A percentile compares a stretch with the other conserved stretches of the same genome.
Conservation (phyloP, 2,797 vertebrate species). For the Botia kubotai region DNA sequence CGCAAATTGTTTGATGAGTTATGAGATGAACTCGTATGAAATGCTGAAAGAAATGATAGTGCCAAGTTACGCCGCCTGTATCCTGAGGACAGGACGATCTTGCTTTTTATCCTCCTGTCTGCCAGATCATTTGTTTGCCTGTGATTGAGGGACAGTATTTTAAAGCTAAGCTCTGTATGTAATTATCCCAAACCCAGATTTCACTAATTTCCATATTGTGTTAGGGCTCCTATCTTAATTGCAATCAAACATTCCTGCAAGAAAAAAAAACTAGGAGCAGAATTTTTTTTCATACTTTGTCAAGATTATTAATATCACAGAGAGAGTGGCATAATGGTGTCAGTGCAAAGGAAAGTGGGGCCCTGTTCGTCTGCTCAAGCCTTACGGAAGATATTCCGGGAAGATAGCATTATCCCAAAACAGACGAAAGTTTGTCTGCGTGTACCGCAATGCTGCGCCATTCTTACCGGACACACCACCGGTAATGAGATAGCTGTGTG, state of each 20-base stretch:
- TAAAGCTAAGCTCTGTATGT: slow-evolving; percentile 67
- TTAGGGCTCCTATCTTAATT: slow-evolving; percentile 78
- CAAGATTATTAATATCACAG: slow-evolving; percentile 75
- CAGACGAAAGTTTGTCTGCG: slow-evolving; percentile 71
- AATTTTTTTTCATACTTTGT: slow-evolving; percentile 66
- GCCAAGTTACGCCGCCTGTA: slow-evolving; percentile 67
- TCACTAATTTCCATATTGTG: slow-evolving; percentile 64
- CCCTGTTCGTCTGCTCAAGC: slow-evolving; percentile 63
- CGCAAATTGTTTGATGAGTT: slow-evolving; percentile 77
- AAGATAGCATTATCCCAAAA: slow-evolving; percentile 73
- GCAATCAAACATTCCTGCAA: slow-evolving; percentile 76
- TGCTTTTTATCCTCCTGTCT: slow-evolving; percentile 67
- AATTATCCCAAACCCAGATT: slow-evolving; percentile 70
- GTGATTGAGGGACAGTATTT: slow-evolving; percentile 63
- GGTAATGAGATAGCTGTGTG: slow-evolving; percentile 77
- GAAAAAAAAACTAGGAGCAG: slow-evolving; percentile 62
- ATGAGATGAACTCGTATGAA: slow-evolving; percentile 68
- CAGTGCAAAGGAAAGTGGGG: slow-evolving; percentile 56
- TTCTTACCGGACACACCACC: slow-evolving; percentile 67
- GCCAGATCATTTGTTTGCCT: slow-evolving; percentile 56
- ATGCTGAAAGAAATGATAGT: slow-evolving; percentile 63
- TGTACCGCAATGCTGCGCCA: slow-evolving; percentile 67
- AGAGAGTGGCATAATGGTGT: slow-evolving; percentile 73
- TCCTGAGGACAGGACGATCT: slow-evolving; percentile 64
- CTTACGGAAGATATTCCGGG: slow-evolving; percentile 53